A percentile compares a stretch with the other conserved stretches of the same genome.
These are phyloP conservation scores for Philantomba maxwellii DNA, from an alignment of 2,113 vertebrate species.

Conservation along the genomic window DNA sequence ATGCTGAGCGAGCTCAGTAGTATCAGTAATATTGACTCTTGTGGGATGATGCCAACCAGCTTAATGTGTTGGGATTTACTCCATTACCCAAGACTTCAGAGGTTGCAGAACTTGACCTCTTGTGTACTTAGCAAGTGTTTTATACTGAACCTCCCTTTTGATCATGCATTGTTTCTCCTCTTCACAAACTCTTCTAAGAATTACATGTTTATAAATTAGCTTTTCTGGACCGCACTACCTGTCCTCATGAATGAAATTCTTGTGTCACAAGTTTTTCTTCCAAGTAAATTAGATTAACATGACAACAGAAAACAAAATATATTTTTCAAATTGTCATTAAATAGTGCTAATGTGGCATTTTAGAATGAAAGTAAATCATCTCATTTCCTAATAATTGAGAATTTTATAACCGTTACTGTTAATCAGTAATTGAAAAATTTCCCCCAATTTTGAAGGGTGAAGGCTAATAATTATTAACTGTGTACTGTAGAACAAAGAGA, in stretches of 20 bases:
- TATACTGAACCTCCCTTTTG: neutral
- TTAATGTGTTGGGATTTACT: neutral
- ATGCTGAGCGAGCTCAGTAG: neutral
- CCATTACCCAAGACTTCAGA: neutral
- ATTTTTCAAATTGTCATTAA: constrained; percentile 56
- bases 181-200: neutral
- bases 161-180: neutral
- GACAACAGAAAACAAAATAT: constrained; percentile 68
- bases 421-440: constrained; percentile 68
- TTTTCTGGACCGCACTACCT: constrained; percentile 38
- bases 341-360: constrained; percentile 65
- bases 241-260: constrained; percentile 49
- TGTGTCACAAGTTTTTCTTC: constrained; percentile 52
- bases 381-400: constrained; percentile 70
- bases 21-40: neutral
- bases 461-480: constrained; percentile 72
- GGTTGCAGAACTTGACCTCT: neutral
- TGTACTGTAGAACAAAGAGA: constrained; percentile 73
- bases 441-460: constrained; percentile 62
- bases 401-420: constrained; percentile 71
- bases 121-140: neutral
- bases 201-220: constrained; percentile 22
- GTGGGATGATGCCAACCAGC: neutral
- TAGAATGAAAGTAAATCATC: constrained; percentile 70
- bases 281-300: constrained; percentile 64